Evolutionary conservation across 2,797 vertebrate genomes (phyloP), one percentile per base, ranked within the genome.

Genomic region (Okamejei kenojei): DNA sequence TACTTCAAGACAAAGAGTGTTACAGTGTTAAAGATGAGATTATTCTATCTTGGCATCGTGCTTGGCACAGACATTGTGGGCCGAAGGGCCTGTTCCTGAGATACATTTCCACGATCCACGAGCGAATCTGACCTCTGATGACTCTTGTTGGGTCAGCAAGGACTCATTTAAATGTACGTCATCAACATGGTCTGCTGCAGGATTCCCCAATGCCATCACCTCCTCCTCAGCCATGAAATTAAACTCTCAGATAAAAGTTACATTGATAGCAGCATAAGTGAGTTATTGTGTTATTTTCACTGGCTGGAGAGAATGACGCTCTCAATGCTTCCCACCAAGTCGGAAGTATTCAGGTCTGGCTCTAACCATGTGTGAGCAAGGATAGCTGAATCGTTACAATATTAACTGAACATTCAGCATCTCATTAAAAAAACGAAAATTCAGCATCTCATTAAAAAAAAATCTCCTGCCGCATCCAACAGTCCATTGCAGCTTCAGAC

Each of bases 331-430:
- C 63, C 84, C 84, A 21, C 61, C 58, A 65, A 88, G 84, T 88
- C 84, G 84, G 82, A 86, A 86, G 82, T 63, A 63, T 86, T 86
- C 61, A 86, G 29, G 29, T 1, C 58, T 86, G 82, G 82, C 58
- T 17, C 1, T 6, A n/a, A 32, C 63, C 58, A 54, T 84, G 82
- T 63, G 26, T 13, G n/a, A 63, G 58, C 61, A 15, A n/a, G 23
- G 13, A n/a, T 6, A 7, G 58, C 29, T 86, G 82, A 63, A 63
- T 61, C n/a, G 61, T 63, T 11, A 86, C 23, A 86, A 86, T 32
- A 63, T 86, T n/a, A 81, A 19, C 45, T 45, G 58, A 86, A 26
- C 58, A 86, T 63, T 61, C 29, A 81, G 38, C 19, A 81, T 4
- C 26, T 84, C 21, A 61, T 63, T 9, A 77, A 29, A 29, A 77